These are phyloP conservation scores for Anolis sagrei DNA, from an alignment of 2,113 vertebrate species.

Conservation along the genomic window DNA sequence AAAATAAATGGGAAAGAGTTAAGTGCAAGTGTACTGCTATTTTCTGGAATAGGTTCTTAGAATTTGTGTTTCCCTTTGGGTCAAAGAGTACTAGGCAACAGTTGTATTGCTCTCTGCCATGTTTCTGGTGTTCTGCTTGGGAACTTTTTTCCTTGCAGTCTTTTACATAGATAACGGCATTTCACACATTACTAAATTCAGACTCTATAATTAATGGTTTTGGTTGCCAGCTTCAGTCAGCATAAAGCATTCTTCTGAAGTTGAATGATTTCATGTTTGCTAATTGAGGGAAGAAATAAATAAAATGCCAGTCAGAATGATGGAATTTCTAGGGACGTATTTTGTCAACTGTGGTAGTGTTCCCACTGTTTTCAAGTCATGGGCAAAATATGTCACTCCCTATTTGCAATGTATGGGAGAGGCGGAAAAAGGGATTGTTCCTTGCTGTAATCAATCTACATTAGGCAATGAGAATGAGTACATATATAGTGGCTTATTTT, in stretches of 20 bases:
- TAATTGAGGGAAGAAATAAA: conserved; percentile 16
- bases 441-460: too few relatives aligned
- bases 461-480: not conserved
- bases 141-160: not conserved
- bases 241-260: conserved; percentile 25
- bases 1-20: too few relatives aligned
- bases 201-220: conserved; percentile 29
- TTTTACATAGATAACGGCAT: conserved; percentile 12
- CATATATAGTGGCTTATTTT: not conserved
- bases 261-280: conserved; percentile 8
- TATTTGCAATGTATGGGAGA: not conserved
- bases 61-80: not conserved
- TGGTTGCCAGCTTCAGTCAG: conserved; percentile 15
- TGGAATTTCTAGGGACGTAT: not conserved
- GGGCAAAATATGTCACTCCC: accelerated
- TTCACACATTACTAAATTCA: conserved; percentile 22
- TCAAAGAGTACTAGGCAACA: not conserved
- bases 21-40: not conserved
- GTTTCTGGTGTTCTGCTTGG: not conserved
- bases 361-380: conserved; percentile 4
- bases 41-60: not conserved
- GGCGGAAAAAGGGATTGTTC: too few relatives aligned
- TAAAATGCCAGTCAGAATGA: not conserved
- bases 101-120: not conserved
- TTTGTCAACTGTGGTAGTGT: not conserved